Evolutionary conservation across 1,140 invertebrate genomes (phyloP).

Genomic region (Leptopilina boulardi): DNA sequence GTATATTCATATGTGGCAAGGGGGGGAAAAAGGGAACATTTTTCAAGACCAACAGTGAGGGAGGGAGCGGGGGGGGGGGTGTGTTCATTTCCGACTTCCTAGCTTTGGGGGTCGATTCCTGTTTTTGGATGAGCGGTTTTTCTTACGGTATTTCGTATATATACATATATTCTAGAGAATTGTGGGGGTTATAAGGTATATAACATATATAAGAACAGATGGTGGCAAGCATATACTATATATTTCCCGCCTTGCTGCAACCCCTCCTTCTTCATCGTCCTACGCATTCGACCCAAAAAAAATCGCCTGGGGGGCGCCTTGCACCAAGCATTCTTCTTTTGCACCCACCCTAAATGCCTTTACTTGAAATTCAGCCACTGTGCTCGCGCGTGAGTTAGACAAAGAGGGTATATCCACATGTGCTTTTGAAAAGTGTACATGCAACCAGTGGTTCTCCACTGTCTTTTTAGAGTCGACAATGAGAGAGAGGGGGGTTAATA

Average conservation of each 20-base stretch:
- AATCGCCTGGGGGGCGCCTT: slow-evolving; percentile 12
- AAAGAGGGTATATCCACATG: background rate
- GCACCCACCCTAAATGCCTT: slow-evolving; percentile 28
- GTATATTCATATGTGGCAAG: slow-evolving; percentile 50
- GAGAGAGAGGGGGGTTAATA: background rate
- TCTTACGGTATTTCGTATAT: slow-evolving; percentile 47
- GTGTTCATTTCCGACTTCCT: slow-evolving; percentile 62
- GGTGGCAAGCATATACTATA: slow-evolving; percentile 28
- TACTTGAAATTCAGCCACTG: slow-evolving; percentile 11
- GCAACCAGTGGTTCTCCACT: slow-evolving; percentile 19
- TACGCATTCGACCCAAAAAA: slow-evolving; percentile 25
- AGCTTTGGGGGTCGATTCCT: slow-evolving; percentile 43
- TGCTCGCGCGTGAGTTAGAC: background rate
- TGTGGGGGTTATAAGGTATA: slow-evolving; percentile 47
- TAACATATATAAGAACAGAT: slow-evolving; percentile 71
- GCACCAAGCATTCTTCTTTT: slow-evolving; percentile 13
- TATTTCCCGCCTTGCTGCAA: slow-evolving; percentile 34
- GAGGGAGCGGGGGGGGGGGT: background rate
- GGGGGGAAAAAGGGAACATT: slow-evolving; percentile 30
- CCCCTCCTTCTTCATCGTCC: slow-evolving; percentile 44
- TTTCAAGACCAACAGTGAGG: too few relatives aligned
- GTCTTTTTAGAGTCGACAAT: background rate
- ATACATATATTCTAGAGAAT: slow-evolving; percentile 45
- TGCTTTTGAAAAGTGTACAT: background rate
- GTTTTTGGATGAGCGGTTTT: slow-evolving; percentile 58